Evolutionary conservation across 2,888 invertebrate genomes (phyloP).

Genomic region (Papilio gigon): DNA sequence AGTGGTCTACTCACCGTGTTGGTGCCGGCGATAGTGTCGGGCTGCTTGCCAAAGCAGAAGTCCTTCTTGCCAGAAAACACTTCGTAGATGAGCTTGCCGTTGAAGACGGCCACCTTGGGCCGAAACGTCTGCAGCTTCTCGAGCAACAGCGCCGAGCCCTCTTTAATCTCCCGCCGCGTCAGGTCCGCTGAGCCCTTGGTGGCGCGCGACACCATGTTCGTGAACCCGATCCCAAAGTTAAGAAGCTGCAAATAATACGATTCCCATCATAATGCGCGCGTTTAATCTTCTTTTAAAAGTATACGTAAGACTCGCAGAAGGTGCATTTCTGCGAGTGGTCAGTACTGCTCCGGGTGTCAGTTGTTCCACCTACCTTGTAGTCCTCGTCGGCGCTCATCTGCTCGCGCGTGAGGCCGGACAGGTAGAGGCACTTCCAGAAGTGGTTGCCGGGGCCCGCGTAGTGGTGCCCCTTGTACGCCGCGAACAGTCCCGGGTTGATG

Average conservation of each 20-base stretch:
- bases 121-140: slow-evolving; percentile 95
- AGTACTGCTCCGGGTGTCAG: no score
- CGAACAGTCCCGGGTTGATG: slow-evolving; percentile 98
- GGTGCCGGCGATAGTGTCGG: slow-evolving; percentile 95
- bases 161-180: slow-evolving; percentile 95
- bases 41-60: slow-evolving; percentile 97
- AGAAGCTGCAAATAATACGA: slow-evolving; percentile 79
- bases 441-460: slow-evolving; percentile 99
- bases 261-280: not conserved
- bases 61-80: slow-evolving; percentile 98
- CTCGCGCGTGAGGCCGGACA: slow-evolving; percentile 96
- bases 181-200: slow-evolving; percentile 98
- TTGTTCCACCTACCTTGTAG: slow-evolving; percentile 83
- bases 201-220: slow-evolving; percentile 97
- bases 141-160: slow-evolving; percentile 93
- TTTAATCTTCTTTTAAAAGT: no score
- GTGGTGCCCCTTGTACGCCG: slow-evolving; percentile 98
- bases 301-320: no score
- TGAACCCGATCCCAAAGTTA: slow-evolving; percentile 98
- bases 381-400: slow-evolving; percentile 99
- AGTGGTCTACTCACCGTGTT: slow-evolving; percentile 90
- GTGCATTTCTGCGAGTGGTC: no score
- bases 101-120: slow-evolving; percentile 88
- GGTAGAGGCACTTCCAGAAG: slow-evolving; percentile 98
- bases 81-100: slow-evolving; percentile 99